Base-by-base conservation (phyloP, 2,888 invertebrate species). In the Nephrotoma appendiculata region DNA sequence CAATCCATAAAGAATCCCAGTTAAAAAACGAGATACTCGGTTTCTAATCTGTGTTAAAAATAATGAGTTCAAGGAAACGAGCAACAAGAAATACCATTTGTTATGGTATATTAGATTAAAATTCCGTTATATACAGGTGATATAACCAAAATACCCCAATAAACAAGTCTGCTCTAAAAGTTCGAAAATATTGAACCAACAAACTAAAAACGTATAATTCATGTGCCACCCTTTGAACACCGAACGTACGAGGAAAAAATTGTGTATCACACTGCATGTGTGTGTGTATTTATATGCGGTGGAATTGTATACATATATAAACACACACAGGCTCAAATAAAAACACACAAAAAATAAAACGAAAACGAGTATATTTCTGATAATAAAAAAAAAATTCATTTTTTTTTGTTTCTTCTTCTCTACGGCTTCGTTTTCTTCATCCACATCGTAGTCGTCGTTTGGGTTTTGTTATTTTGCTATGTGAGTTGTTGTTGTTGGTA, bases 291-390 rank as follows among this genome's bases (percentile, higher is more conserved):
- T 71, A 42, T 84, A 84, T 84, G 84, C 84, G 84, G 84, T 84
- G 43, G 42, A 84, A 84, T 84, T 84, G 84, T 84, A 84, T 84
- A 84, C 42, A 84, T n/a, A 83, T n/a, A 71, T 41, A 83, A 9
- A 83, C 6, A 84, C 31, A 71, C 31, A 71, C 31, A 84, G 1
- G n/a, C 84, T 42, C 42, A 84, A 42, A 84, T 42, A 84, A 84
- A 84, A 71, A 71, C 71, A 71, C 71, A 84, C 12, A 84, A 84
- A 84, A 83, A 6, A 83, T 9, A 41, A 83, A 41, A 83, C 6
- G 11, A 83, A 83, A 83, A 83, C 71, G 71, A 71, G 71, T 71
- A 71, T 71, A 71, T 83, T 84, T 84, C 84, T 84, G 84, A 84
- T 84, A 84, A 84, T 84, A 84, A 84, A 84, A 84, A 41, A 41